Base-by-base conservation (phyloP, 2,888 invertebrate genomes). In the Trileptium ribeirensis region DNA sequence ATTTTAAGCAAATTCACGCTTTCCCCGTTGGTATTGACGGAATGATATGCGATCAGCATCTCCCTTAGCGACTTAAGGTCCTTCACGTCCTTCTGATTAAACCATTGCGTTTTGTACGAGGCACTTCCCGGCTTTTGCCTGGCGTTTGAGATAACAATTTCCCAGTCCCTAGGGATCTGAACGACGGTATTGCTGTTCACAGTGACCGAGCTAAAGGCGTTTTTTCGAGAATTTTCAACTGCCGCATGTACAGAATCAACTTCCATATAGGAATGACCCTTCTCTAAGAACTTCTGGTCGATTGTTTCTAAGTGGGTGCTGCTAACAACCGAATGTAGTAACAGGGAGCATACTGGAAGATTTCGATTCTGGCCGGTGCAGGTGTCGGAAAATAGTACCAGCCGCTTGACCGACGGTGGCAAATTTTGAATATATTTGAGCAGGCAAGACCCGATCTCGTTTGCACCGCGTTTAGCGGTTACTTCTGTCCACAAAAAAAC, bases 161-260 rank as follows among this genome's bases (percentile, higher is more conserved):
- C 38, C 77, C 77, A 75, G 15, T 75, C 39, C 3, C 8, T 3
- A 3, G 77, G 77, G n/a, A 38, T 33, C 33, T n/a, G 36, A n/a
- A 75, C 37, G 15, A 38, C 39, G n/a, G 36, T 36, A 37, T 75
- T 34, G 8, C 24, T 51, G 24, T 51, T 51, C 24, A 8, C 51
- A 24, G 51, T 51, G 24, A 24, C 51, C 24, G 51, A 15, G 8
- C 8, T 15, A 24, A 24, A 15, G 51, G 8, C 24, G 8, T 51
- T 51, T 36, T 75, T 75, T n/a, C 39, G 24, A 38, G 77, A 36
- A n/a, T 38, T 24, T 36, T 75, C 77, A 36, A 75, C 36, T n/a
- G 77, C 77, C 2, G 79, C 70, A 51, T 79, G 75, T 67, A 79
- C 36, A 1, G 79, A 78, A 37, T 79, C 75, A 2, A 79, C 79